Percentiles rank a stretch among this genome's conserved stretches.
phyloP scores from a whole-genome alignment of 1,140 invertebrate genomes.

The Saxidomus purpurata region DNA sequence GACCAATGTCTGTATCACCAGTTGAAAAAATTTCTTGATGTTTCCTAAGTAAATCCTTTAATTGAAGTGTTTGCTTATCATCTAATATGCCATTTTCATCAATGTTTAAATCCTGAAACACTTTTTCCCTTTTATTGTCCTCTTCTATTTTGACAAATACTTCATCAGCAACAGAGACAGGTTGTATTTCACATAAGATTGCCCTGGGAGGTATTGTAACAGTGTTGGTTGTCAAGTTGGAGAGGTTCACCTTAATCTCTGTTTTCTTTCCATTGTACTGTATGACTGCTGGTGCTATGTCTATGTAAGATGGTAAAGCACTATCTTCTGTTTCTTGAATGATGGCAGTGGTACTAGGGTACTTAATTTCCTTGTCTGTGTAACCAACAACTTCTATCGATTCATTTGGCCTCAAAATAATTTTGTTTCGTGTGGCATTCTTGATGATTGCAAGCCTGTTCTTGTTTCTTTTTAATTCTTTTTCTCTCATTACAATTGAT shows the following conservation, averaged over 20 bases:
- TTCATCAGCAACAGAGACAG: background rate
- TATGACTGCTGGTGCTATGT: conserved; percentile 46
- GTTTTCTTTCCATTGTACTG: conserved; percentile 35
- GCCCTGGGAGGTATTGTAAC: background rate
- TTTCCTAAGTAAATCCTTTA: background rate
- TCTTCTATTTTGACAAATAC: background rate
- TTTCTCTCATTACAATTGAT: conserved; percentile 10
- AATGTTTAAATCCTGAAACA: background rate
- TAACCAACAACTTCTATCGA: conserved; percentile 30
- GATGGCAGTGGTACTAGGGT: background rate
- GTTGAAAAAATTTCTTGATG: conserved; percentile 6
- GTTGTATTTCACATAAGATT: conserved; percentile 27
- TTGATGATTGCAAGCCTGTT: background rate
- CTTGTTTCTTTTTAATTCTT: background rate
- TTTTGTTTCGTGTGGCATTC: background rate
- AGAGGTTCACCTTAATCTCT: background rate
- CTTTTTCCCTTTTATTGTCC: background rate
- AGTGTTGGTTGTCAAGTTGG: conserved; percentile 4
- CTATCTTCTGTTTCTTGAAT: background rate
- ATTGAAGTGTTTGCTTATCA: background rate
- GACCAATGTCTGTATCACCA: background rate
- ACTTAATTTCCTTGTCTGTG: conserved; percentile 29
- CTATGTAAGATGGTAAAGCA: background rate
- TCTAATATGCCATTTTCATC: background rate
- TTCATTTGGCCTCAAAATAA: conserved; percentile 13